These are phyloP conservation scores for Percopsis transmontana DNA, from an alignment of 2,113 vertebrate genomes.

Conservation along the genomic window DNA sequence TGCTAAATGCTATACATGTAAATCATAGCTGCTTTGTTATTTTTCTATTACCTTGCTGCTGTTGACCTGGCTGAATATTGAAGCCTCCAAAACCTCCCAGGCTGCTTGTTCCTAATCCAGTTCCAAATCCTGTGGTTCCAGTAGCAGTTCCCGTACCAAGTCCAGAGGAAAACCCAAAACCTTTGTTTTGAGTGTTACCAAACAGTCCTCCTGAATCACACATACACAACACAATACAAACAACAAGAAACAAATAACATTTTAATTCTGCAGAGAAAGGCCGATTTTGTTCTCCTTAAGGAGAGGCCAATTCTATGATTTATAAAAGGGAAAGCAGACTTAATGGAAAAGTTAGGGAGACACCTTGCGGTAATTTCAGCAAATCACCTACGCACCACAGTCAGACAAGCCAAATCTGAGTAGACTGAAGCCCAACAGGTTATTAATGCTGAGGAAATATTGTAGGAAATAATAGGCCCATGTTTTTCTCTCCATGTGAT, in stretches of 20 bases:
- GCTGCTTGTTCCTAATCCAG: slow-evolving; percentile 80
- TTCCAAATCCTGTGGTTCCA: slow-evolving; percentile 83
- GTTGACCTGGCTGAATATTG: slow-evolving; percentile 83
- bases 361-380: slow-evolving; percentile 30
- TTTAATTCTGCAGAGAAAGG: neutral
- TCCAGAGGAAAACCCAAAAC: slow-evolving; percentile 90
- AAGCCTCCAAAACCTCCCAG: slow-evolving; percentile 89
- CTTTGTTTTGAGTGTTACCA: slow-evolving; percentile 91
- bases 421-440: neutral
- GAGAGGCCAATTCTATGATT: neutral
- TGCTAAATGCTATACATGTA: neutral
- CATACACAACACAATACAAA: slow-evolving; percentile 2
- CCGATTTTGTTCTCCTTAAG: neutral
- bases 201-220: slow-evolving; percentile 83
- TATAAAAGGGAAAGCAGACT: neutral
- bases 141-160: slow-evolving; percentile 82
- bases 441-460: too few species aligned
- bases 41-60: slow-evolving; percentile 70
- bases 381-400: neutral
- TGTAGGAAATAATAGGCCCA: too few species aligned
- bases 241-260: slow-evolving; percentile 1
- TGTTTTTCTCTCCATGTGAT: too few species aligned
- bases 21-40: neutral
- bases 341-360: slow-evolving; percentile 8
- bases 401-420: neutral